Conservation (phyloP, 2,888 invertebrate genomes). For the Pammene fasciana region DNA sequence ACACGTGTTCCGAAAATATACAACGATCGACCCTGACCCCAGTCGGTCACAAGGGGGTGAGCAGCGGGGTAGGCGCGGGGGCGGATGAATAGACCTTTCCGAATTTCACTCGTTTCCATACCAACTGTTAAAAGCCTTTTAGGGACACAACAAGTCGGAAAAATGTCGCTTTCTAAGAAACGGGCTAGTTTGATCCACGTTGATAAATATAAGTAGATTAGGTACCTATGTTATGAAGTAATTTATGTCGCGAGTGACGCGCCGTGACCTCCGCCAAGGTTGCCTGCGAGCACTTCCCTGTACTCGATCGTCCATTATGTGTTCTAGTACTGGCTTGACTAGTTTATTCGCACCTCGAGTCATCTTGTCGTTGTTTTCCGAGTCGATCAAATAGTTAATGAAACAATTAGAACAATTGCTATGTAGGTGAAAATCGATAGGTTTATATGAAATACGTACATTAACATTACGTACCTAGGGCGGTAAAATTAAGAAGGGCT, state of each 20-base stretch:
- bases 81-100: constrained; percentile 52
- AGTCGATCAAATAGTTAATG: constrained; percentile 41
- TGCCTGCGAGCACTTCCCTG: constrained; percentile 76
- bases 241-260: constrained; percentile 77
- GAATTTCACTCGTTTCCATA: constrained; percentile 54
- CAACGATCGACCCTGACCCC: constrained; percentile 73
- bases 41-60: constrained; percentile 64
- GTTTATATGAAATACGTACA: too few relatives aligned
- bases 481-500: too few relatives aligned
- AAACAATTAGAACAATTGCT: constrained; percentile 23
- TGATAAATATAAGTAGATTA: constrained; percentile 46
- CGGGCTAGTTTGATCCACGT: constrained; percentile 56
- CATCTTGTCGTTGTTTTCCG: constrained; percentile 56
- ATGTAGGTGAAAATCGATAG: background rate
- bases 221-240: constrained; percentile 65
- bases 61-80: constrained; percentile 44
- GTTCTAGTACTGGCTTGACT: constrained; percentile 55
- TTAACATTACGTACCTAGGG: too few relatives aligned
- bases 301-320: constrained; percentile 71
- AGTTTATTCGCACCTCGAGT: constrained; percentile 52
- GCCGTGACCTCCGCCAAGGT: constrained; percentile 79
- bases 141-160: constrained; percentile 43
- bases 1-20: constrained; percentile 66
- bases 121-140: constrained; percentile 49
- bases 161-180: constrained; percentile 29